phyloP scores from a whole-genome alignment of 2,797 vertebrate species.

The Apogon talboti region DNA sequence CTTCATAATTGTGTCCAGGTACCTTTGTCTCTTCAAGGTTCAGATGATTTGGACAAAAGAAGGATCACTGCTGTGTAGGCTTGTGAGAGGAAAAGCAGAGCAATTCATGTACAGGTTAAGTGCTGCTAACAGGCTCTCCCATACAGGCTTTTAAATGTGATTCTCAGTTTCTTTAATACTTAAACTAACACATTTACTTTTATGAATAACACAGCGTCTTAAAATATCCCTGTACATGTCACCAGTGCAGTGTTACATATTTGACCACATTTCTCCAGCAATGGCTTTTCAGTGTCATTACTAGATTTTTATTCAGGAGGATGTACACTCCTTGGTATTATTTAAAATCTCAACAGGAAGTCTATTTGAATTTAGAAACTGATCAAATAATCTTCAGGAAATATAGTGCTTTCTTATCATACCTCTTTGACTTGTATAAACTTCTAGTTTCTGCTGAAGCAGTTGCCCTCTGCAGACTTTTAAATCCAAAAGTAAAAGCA shows the following conservation, averaged over 20 bases:
- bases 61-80: slow-evolving; percentile 24
- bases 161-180: slow-evolving; percentile 3
- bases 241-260: neutral
- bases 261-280: neutral
- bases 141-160: slow-evolving; percentile 15
- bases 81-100: slow-evolving; percentile 17
- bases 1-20: slow-evolving; percentile 24
- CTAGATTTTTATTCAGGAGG: too few relatives aligned
- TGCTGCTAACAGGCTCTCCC: slow-evolving; percentile 11
- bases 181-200: neutral
- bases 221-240: neutral
- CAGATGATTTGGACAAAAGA: slow-evolving; percentile 36
- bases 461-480: slow-evolving; percentile 30
- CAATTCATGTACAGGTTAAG: slow-evolving; percentile 16
- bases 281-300: too few relatives aligned
- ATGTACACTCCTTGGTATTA: neutral
- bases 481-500: slow-evolving; percentile 43
- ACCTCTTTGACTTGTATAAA: slow-evolving; percentile 10
- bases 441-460: slow-evolving; percentile 32
- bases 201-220: slow-evolving; percentile 19
- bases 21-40: slow-evolving; percentile 30
- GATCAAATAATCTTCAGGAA: slow-evolving; percentile 15
- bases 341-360: slow-evolving; percentile 1
- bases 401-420: neutral
- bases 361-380: slow-evolving; percentile 18